Evolutionary conservation across 2,113 vertebrate species (phyloP), one percentile per base, ranked within the genome.

Genomic region (Panthera uncia): DNA sequence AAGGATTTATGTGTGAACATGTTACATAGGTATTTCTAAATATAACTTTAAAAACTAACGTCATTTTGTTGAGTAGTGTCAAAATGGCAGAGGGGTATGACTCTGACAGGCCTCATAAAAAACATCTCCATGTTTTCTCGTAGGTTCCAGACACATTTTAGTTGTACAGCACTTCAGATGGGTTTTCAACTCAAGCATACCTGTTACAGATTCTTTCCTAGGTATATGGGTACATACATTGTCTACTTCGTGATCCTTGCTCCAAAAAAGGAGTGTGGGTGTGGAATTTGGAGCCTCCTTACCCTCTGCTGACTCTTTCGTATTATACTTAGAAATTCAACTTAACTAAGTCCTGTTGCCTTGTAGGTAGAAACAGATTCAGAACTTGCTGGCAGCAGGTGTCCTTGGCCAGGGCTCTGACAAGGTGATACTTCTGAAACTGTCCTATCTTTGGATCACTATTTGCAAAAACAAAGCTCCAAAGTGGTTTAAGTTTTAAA

Each of bases 401-500:
- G 6, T 19, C 23, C 48, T 48, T 82, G 27, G 25, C 50, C 81
- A 71, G 36, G 25, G 29, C 36, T 90, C 50, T 52, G 21, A 71
- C 23, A 93, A 95, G 38, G 52, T 69, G 50, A 78, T 52, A 12
- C 63, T 88, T 76, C 55, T 57, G 52, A 94, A 89, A 83, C 11
- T 19, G 41, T 29, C 68, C 48, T 93, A 71, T 50, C 73, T 90
- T 73, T 92, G 68, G 18, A 68, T 87, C 1, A 55, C 1, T 61
- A 84, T 74, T 90, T 27, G 27, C n/a, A 94, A 91, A 55, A 93
- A 91, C 31, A 78, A 94, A 93, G 48, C 45, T 81, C 29, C 66
- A 68, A 96, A 93, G 48, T 45, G 14, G 36, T 50, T 68, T 89
- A 79, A 66, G 29, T 87, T 97, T 84, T 82, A 96, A 97, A 86